Conservation (phyloP, 2,888 invertebrate species). For the Monochamus alternatus region DNA sequence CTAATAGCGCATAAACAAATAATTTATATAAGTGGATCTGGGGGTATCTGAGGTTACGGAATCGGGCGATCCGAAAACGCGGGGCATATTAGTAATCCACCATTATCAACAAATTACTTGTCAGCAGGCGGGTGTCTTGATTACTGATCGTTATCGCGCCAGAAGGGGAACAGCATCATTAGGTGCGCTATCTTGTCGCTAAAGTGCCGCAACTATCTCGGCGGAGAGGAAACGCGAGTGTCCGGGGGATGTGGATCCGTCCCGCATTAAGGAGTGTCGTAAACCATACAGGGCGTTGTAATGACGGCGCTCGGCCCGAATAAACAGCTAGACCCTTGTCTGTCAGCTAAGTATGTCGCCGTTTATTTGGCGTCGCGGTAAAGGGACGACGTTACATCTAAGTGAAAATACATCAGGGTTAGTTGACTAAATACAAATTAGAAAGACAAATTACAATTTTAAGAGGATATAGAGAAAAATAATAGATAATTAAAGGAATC, state of each 20-base stretch:
- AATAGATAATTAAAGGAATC: too few species aligned
- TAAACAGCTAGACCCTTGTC: too few species aligned
- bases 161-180: slow-evolving; percentile 59
- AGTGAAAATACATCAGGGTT: too few species aligned
- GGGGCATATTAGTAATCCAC: slow-evolving; percentile 56
- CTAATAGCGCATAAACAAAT: slow-evolving; percentile 6
- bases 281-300: slow-evolving; percentile 18
- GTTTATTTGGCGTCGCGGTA: too few species aligned
- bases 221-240: background rate
- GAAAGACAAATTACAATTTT: too few species aligned
- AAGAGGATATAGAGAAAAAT: too few species aligned
- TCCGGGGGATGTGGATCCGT: slow-evolving; percentile 21
- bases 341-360: too few species aligned
- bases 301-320: too few species aligned
- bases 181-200: slow-evolving; percentile 48
- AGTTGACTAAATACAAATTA: too few species aligned
- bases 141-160: slow-evolving; percentile 61
- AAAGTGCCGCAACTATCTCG: slow-evolving; percentile 37
- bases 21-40: slow-evolving; percentile 19
- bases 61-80: slow-evolving; percentile 35
- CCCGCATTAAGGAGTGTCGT: background rate
- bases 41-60: slow-evolving; percentile 21
- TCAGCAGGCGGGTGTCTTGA: slow-evolving; percentile 60
- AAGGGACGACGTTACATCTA: too few species aligned
- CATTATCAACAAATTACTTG: slow-evolving; percentile 62